phyloP scores from a whole-genome alignment of 2,888 invertebrate genomes.

The Horisme vitalbata region DNA sequence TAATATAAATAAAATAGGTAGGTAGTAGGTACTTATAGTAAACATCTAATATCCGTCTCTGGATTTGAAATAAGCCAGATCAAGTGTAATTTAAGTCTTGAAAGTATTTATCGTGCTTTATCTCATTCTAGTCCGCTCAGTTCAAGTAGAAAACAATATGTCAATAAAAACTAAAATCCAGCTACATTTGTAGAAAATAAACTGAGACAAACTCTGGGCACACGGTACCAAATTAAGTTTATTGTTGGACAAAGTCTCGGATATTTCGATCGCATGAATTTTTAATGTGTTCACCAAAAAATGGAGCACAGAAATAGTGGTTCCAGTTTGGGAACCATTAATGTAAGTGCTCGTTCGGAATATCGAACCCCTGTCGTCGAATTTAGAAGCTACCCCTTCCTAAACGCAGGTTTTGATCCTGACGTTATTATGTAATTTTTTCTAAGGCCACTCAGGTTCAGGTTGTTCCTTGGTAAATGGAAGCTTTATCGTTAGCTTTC shows the following conservation, averaged over 20 bases:
- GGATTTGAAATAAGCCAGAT: too few relatives aligned
- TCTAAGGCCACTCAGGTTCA: too few relatives aligned
- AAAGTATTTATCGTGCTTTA: conserved; percentile 20
- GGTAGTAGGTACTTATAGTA: too few relatives aligned
- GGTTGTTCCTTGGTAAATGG: too few relatives aligned
- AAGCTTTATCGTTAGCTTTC: too few relatives aligned
- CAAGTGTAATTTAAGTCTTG: conserved; percentile 12
- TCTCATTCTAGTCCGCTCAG: conserved; percentile 14
- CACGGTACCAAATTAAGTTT: conserved; percentile 44
- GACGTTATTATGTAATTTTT: too few relatives aligned
- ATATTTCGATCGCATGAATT: conserved; percentile 59
- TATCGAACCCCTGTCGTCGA: conserved; percentile 10
- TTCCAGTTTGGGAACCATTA: conserved; percentile 58
- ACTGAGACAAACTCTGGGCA: conserved; percentile 41
- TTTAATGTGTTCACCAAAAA: conserved; percentile 59
- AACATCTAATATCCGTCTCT: too few relatives aligned
- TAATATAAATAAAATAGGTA: too few relatives aligned
- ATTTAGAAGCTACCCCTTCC: conserved; percentile 5
- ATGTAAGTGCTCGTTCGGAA: conserved; percentile 58
- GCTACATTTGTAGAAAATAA: conserved; percentile 27
- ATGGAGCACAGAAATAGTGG: conserved; percentile 48
- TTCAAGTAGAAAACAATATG: conserved; percentile 19
- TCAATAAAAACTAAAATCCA: conserved; percentile 22
- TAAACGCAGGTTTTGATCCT: background rate
- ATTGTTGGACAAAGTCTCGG: conserved; percentile 36